Conservation (phyloP, 2,113 vertebrate genomes). For the Gymnorhina tibicen region DNA sequence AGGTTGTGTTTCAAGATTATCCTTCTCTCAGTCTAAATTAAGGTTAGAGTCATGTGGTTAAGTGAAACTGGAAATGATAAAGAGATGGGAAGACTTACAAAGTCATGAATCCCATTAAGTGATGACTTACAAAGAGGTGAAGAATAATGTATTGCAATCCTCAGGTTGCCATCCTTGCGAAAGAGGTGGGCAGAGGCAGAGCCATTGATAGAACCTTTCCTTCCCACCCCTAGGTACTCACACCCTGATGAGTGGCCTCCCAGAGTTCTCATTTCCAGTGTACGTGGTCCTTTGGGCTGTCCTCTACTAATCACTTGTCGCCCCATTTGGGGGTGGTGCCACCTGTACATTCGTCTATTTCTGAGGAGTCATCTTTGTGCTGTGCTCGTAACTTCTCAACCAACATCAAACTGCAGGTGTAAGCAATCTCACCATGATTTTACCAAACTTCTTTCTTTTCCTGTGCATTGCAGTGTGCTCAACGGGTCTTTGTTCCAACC, state of each 20-base stretch:
- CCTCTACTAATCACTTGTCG: neutral
- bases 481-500: neutral
- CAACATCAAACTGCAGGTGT: neutral
- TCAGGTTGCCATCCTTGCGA: neutral
- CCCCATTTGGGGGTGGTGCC: accelerated
- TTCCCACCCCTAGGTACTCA: neutral
- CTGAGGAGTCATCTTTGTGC: neutral
- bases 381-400: neutral
- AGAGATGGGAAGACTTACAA: neutral
- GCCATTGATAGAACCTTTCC: neutral
- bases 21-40: neutral
- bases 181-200: neutral
- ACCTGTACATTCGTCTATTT: neutral
- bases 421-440: neutral
- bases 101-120: neutral
- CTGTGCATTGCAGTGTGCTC: neutral
- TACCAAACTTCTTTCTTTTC: neutral
- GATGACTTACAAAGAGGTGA: neutral
- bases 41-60: neutral
- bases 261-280: neutral
- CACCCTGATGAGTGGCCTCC: neutral
- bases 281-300: neutral
- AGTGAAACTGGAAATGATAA: neutral
- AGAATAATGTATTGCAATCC: neutral
- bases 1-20: neutral